Evolutionary conservation across 2,797 vertebrate species (phyloP), one percentile per base, ranked within the genome.

Genomic region (Trematomus bernacchii): DNA sequence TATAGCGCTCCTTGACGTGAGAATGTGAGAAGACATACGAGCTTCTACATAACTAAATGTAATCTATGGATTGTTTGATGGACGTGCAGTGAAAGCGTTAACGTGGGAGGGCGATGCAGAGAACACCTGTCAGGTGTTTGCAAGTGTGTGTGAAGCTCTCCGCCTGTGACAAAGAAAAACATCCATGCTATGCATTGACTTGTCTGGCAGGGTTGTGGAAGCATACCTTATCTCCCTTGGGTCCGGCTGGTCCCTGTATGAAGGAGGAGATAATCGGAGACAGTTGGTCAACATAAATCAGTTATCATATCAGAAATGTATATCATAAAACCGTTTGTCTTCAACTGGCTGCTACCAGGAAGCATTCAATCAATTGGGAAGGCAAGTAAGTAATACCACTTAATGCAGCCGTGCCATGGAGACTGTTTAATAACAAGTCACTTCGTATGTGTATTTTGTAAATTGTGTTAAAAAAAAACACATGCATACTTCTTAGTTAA

Each of bases 151-250:
- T 16, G 15, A 76, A 48, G 23, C 47, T 44, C 44, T 61, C 58
- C 8, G 14, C 16, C 54, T 61, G 33, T 33, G 52, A 85, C 72
- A 60, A 54, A 43, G 21, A 65, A 64, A 65, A 51, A 42, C 54
- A 55, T 76, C 43, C 11, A 51, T 47, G 21, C 19, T 11, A 19
- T 65, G 64, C 52, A 71, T 0, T 55, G 72, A 74, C 67, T 71
- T 67, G 63, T 84, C 58, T 52, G 10, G 42, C 14, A 70, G 30
- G 19, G 47, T 37, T 67, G 66, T 19, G 61, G 50, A 76, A 66
- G 58, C 89, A 94, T 96, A 98, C 97, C 96, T 98, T 98, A 82
- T 98, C 97, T 76, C 97, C 97, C 91, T 97, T 97, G 66, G 92
- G 94, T 92, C 97, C 97, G 23, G 93, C 93, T 80, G 91, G 95